A percentile compares a stretch with the other conserved stretches of the same genome.
phyloP scores from a whole-genome alignment of 2,113 vertebrate genomes.

The Myxocyprinus asiaticus region DNA sequence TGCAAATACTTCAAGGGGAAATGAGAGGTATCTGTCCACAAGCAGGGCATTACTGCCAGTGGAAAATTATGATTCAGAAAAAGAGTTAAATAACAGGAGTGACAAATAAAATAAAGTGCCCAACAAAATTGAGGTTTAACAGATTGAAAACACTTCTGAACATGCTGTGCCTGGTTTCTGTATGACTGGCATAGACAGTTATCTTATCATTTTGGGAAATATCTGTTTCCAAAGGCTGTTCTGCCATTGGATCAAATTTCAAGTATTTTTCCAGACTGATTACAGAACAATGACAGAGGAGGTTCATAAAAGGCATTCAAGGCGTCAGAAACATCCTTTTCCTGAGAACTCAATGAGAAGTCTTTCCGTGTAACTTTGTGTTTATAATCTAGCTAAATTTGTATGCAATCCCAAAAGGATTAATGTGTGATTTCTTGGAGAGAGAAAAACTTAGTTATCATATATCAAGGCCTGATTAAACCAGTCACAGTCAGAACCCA shows the following conservation, averaged over 20 bases:
- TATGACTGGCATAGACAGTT: background rate
- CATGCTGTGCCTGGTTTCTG: too few species aligned
- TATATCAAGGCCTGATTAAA: too few species aligned
- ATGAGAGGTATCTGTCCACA: background rate
- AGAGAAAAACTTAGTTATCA: too few species aligned
- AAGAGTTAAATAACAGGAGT: background rate
- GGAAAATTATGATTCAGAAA: too few species aligned
- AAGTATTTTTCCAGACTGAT: background rate
- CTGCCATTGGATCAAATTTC: too few species aligned
- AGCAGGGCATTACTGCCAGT: background rate
- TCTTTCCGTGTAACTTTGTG: background rate
- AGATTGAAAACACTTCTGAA: too few species aligned
- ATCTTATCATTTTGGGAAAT: background rate
- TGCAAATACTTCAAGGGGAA: background rate
- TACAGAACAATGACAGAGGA: slow-evolving; percentile 1
- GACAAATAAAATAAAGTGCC: background rate
- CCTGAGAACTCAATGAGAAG: background rate
- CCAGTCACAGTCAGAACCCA: too few species aligned
- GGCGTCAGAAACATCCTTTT: slow-evolving; percentile 19
- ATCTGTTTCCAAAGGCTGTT: background rate
- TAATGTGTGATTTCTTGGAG: too few species aligned
- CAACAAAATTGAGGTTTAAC: background rate
- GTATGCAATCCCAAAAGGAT: too few species aligned
- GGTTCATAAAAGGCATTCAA: background rate
- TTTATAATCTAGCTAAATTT: background rate